These are phyloP conservation scores for Epinotia bilunana DNA, from an alignment of 2,888 invertebrate genomes.

Conservation along the genomic window DNA sequence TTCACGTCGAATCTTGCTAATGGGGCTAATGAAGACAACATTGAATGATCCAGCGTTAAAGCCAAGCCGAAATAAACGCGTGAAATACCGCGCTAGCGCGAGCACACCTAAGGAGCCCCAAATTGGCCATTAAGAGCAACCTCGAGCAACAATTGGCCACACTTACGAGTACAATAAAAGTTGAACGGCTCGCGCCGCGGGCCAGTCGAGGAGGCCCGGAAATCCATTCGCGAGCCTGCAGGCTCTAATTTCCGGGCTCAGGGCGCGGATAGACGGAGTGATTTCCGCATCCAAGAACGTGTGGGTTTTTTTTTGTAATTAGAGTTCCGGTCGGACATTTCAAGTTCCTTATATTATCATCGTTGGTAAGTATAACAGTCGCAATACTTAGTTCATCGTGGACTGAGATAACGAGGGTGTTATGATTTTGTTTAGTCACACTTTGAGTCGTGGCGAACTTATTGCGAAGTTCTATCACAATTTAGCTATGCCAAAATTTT, in stretches of 20 bases:
- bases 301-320: slow-evolving; percentile 42
- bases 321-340: slow-evolving; percentile 34
- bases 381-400: too few species aligned
- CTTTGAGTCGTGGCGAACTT: too few species aligned
- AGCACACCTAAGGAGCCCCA: slow-evolving; percentile 30
- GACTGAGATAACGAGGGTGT: too few species aligned
- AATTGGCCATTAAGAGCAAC: slow-evolving; percentile 44
- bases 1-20: not conserved
- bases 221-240: slow-evolving; percentile 65
- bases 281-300: slow-evolving; percentile 40
- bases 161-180: slow-evolving; percentile 59
- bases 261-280: slow-evolving; percentile 45
- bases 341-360: slow-evolving; percentile 16
- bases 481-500: too few species aligned
- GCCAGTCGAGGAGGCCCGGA: slow-evolving; percentile 47
- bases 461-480: too few species aligned
- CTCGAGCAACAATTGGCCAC: slow-evolving; percentile 46
- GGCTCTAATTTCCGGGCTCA: slow-evolving; percentile 68
- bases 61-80: not conserved
- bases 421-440: too few species aligned
- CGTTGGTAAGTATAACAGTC: not conserved
- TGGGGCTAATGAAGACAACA: not conserved
- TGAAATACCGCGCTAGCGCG: slow-evolving; percentile 10
- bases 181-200: slow-evolving; percentile 57
- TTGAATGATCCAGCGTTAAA: not conserved